Conservation (phyloP, 2,113 vertebrate species). For the Salvelinus fontinalis region DNA sequence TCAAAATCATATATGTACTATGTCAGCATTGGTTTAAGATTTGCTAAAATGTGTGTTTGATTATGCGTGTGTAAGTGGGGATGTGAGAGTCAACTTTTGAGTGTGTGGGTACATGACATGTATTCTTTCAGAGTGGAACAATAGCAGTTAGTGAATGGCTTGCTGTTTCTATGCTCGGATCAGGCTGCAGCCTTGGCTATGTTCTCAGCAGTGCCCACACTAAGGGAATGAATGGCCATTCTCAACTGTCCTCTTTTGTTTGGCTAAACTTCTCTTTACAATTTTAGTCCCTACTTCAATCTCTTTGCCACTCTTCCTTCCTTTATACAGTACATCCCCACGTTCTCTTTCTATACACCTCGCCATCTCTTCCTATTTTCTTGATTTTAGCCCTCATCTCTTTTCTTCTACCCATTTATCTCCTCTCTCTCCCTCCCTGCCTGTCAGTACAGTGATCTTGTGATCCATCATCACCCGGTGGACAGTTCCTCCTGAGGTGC, state of each 20-base stretch:
- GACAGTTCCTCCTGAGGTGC: conserved; percentile 42
- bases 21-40: no score
- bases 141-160: conserved; percentile 11
- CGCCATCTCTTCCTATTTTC: conserved; percentile 3
- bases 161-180: conserved; percentile 31
- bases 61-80: no score
- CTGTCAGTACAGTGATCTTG: not conserved
- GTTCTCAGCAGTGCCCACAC: conserved; percentile 31
- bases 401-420: conserved; percentile 2
- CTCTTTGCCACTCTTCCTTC: no score
- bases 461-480: conserved; percentile 45
- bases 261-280: conserved; percentile 2
- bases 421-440: not conserved
- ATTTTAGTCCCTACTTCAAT: no score
- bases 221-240: conserved; percentile 6
- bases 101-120: not conserved
- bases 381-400: not conserved
- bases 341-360: conserved; percentile 4
- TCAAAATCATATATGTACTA: not conserved
- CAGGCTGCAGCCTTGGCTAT: conserved; percentile 52
- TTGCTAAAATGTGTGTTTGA: no score
- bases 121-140: conserved; percentile 14
- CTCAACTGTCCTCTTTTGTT: conserved; percentile 19
- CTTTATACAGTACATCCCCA: no score
- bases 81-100: no score